Evolutionary conservation across 2,113 vertebrate genomes (phyloP), one percentile per base, ranked within the genome.

Genomic region (Xenopus borealis): DNA sequence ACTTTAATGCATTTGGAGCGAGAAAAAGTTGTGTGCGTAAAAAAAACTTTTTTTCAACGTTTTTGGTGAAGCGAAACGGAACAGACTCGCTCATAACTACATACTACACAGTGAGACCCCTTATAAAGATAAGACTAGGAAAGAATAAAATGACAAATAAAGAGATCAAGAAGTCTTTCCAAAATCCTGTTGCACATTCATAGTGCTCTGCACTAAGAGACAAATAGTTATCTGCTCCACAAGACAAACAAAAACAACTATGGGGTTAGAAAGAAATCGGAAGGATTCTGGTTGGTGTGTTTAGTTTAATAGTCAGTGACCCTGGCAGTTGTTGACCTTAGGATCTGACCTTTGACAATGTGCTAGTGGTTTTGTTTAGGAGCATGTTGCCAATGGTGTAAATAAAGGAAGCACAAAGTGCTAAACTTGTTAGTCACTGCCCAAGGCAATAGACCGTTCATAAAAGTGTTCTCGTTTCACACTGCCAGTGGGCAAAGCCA

Each of bases 401-500:
- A 90, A 91, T 89, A 88, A 88, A 88, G 86, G 81, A 86, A 86
- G 81, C 81, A 83, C 81, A 87, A 89, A 90, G 83, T 86, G 88
- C 89, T 90, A 91, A 77, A 77, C 59, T 64, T 75, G 73, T 75
- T 75, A 75, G 46, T 14, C 55, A 69, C 12, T 30, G 74, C 74
- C 57, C 62, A 64, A 70, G 74, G 67, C 67, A 77, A 77, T 14
- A 45, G 59, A 76, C 5, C 1, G 57, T 62, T 52, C 63, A 13
- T 45, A 62, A 72, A 63, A 72, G 70, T 72, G 70, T 63, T 72
- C 59, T 20, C 79, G 85, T 84, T 87, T 87, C 81, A 88, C 83
- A 78, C 75, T 66, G 81, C 87, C 87, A 85, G 72, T 78, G 84
- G 88, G 82, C 83, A 84, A 86, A 87, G 0, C 82, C 87, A 85